Conservation (phyloP, 2,113 vertebrate genomes). For the Elachura formosa region DNA sequence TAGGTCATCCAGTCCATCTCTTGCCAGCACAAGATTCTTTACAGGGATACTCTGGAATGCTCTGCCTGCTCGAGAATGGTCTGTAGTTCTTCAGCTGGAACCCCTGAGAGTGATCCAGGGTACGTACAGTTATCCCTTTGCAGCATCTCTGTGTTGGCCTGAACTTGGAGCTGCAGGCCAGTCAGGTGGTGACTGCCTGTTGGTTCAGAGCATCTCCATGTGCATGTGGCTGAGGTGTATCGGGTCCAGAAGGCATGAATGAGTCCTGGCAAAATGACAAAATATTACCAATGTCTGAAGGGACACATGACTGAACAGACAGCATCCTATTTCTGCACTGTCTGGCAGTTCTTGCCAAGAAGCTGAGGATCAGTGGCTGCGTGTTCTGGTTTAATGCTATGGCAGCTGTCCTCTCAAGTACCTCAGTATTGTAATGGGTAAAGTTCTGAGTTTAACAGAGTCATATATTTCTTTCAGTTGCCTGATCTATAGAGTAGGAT, state of each 20-base stretch:
- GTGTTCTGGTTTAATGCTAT: background rate
- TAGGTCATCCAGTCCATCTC: constrained; percentile 10
- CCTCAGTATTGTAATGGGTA: background rate
- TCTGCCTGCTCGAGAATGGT: background rate
- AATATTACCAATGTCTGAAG: background rate
- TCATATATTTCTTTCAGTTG: background rate
- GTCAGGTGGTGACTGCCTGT: background rate
- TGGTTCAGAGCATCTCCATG: background rate
- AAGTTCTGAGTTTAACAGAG: background rate
- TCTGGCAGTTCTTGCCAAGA: constrained; percentile 1
- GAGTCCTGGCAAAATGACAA: constrained; percentile 32
- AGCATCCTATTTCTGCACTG: background rate
- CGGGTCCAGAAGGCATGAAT: constrained; percentile 19
- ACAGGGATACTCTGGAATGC: background rate
- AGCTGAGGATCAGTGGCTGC: background rate
- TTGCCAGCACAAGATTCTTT: background rate
- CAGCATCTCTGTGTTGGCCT: background rate
- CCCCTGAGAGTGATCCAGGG: background rate
- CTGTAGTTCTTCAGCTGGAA: background rate
- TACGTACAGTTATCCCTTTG: background rate
- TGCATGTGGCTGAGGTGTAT: background rate
- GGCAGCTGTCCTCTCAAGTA: constrained; percentile 4
- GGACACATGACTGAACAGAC: constrained; percentile 17
- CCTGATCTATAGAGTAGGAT: background rate
- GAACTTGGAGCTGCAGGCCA: background rate